Conservation (phyloP, 2,113 vertebrate genomes). For the Peucedramus taeniatus region DNA sequence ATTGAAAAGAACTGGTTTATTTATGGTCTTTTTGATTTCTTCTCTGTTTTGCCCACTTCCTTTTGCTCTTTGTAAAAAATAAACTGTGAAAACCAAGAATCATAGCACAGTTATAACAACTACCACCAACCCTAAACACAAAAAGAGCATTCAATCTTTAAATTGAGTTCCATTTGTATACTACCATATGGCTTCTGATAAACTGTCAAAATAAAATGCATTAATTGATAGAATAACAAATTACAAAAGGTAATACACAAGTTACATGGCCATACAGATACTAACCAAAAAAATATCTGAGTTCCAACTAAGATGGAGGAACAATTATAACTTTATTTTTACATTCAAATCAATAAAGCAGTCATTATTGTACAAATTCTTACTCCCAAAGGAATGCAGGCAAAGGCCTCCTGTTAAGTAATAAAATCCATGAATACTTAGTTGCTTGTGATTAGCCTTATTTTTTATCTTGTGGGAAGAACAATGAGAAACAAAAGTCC, state of each 20-base stretch:
- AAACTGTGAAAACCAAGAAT: neutral
- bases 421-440: neutral
- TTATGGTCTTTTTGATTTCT: neutral
- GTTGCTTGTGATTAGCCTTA: neutral
- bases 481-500: neutral
- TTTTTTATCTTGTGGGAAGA: neutral
- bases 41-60: neutral
- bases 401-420: neutral
- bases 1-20: neutral
- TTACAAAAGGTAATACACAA: neutral
- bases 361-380: neutral
- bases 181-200: neutral
- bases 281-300: neutral
- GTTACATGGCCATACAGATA: neutral
- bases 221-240: neutral
- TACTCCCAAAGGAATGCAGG: neutral
- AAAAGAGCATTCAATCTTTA: neutral
- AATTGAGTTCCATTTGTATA: neutral
- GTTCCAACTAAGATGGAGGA: neutral
- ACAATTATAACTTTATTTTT: neutral
- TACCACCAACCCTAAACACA: neutral
- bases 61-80: neutral
- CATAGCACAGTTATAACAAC: neutral
- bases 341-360: neutral
- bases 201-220: neutral